Base-by-base conservation (phyloP, 2,888 invertebrate genomes). In the Netelia inedita region DNA sequence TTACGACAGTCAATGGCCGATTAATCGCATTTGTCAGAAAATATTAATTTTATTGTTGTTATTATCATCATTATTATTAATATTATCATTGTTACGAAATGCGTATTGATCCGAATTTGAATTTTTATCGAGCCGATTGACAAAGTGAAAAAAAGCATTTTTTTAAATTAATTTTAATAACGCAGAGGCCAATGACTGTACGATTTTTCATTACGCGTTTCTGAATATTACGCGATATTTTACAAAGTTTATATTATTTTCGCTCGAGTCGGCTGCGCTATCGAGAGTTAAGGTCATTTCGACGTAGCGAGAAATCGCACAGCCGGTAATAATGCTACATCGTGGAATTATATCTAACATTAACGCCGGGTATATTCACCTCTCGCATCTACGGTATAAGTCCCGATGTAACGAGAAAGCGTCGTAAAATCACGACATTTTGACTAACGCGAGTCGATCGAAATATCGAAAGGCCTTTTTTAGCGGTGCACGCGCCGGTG, bases 401-500 rank as follows among this genome's bases (percentile, higher is more conserved):
- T 19, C 66, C 28, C 46, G 46, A 19, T 76, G 23, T 57, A 68
- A 68, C 68, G 68, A 76, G 76, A 59, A 76, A 76, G 68, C 68
- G 43, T 68, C 68, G 23, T 43, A 21, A 43, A 28, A 57, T 55
- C 57, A 85, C 82, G 85, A 71, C 85, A 83, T 89, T 88, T 88
- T 88, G 88, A 90, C 85, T 88, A 89, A 89, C 87, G 82, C 85
- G 81, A 88, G 85, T 86, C 87, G 83, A 88, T 87, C 87, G 85
- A 86, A 86, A 87, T 89, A 88, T 88, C 79, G 87, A 85, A 85
- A 83, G 86, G 76, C 79, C 79, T 79, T 85, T 84, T 85, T 84
- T 85, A 85, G 69, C 78, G 81, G 83, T 73, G 84, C 84, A 86
- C 83, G 71, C 66, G 85, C 80, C 87, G 89, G 89, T 89, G 89